Percentiles rank a stretch among this genome's conserved stretches.
Conservation (phyloP, 2,888 invertebrate genomes). For the Hirtodrosophila histrioides region DNA sequence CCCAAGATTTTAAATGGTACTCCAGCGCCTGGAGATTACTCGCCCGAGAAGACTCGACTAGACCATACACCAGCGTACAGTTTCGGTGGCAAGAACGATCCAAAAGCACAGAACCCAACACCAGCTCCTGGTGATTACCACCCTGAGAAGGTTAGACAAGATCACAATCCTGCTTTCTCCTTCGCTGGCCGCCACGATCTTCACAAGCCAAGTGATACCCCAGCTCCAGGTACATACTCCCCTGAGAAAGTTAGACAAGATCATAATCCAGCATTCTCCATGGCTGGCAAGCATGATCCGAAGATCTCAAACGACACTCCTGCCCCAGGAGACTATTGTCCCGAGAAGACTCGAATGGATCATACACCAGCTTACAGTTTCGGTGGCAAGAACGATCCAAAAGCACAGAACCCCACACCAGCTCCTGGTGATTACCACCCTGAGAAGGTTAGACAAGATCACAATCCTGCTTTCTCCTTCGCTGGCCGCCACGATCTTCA, state of each 20-base stretch:
- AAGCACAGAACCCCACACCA: slow-evolving; percentile 84
- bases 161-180: slow-evolving; percentile 84
- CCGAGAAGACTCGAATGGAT: slow-evolving; percentile 85
- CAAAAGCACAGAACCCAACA: slow-evolving; percentile 82
- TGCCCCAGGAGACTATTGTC: slow-evolving; percentile 87
- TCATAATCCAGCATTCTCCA: slow-evolving; percentile 62
- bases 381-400: slow-evolving; percentile 86
- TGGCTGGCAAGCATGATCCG: slow-evolving; percentile 45
- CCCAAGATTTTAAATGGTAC: slow-evolving; percentile 75
- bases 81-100: slow-evolving; percentile 82
- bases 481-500: slow-evolving; percentile 85
- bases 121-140: slow-evolving; percentile 89
- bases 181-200: slow-evolving; percentile 83
- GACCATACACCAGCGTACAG: slow-evolving; percentile 85
- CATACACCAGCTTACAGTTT: slow-evolving; percentile 87
- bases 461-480: slow-evolving; percentile 86
- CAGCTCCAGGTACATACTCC: slow-evolving; percentile 86
- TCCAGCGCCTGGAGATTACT: slow-evolving; percentile 85
- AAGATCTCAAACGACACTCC: slow-evolving; percentile 76
- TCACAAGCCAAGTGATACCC: slow-evolving; percentile 83
- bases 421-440: slow-evolving; percentile 86
- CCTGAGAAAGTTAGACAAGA: slow-evolving; percentile 85
- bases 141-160: slow-evolving; percentile 86
- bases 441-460: slow-evolving; percentile 84
- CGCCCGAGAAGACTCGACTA: slow-evolving; percentile 85